Conservation (phyloP, 2,113 vertebrate genomes). For the Dipodomys merriami region DNA sequence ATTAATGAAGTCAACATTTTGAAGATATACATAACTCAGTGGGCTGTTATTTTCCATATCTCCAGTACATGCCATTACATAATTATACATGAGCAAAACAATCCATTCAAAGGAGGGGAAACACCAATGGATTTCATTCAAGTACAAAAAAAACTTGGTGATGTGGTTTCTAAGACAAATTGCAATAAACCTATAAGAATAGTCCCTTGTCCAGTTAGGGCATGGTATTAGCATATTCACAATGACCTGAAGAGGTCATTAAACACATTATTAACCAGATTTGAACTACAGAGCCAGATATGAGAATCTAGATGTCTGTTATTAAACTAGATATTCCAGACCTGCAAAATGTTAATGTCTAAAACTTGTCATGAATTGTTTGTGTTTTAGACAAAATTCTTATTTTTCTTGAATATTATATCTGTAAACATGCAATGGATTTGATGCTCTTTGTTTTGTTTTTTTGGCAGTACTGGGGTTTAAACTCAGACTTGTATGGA, state of each 20-base stretch:
- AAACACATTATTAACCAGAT: not conserved
- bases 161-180: conserved; percentile 11
- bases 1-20: conserved; percentile 56
- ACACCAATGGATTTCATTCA: not conserved
- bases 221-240: not conserved
- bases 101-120: not conserved
- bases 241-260: not conserved
- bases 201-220: conserved; percentile 29
- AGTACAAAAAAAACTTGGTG: not conserved
- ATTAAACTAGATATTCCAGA: not conserved
- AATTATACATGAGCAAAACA: not conserved
- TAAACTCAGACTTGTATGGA: too few relatives aligned
- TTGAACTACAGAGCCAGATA: not conserved
- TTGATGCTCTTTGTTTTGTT: not conserved
- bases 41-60: conserved; percentile 57
- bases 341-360: conserved; percentile 16
- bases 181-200: not conserved
- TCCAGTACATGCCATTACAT: not conserved
- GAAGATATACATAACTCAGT: conserved; percentile 47
- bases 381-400: conserved; percentile 24
- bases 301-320: not conserved
- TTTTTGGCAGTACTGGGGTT: too few relatives aligned
- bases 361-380: not conserved
- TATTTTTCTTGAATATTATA: not conserved
- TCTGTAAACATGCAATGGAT: not conserved